Base-by-base conservation (phyloP, 1,140 invertebrate species). In the Streblospio benedicti region DNA sequence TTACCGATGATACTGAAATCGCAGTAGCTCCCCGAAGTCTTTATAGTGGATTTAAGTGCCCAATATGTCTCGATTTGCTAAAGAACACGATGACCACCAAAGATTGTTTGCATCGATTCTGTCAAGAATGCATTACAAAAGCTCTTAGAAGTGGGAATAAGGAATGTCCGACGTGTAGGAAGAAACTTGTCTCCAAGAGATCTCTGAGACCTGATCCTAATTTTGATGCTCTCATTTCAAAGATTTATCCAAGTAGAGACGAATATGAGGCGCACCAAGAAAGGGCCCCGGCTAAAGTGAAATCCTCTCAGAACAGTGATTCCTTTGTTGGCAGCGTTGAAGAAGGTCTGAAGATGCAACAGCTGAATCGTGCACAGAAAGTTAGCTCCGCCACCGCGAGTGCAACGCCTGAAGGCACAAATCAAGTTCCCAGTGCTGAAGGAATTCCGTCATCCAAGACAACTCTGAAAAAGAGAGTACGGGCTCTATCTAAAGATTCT, bases 41-140 rank as follows among this genome's bases (percentile, higher is more conserved):
- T 3, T 93, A 98, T 75, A 94, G 89, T 72, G 96, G 99, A 79
- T 80, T 99, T 12, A 97, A 96, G 91, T 99, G 96, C 76, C 96
- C 96, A 33, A 99, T 99, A 74, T 99, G 96, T 76, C 81, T 99
- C 67, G 96, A 99, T 78, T 97, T 99, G 90, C 81, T 99, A 2
- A 97, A 97, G 73, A 93, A 93, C 70, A 99, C 96, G 0, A 99
- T 98, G 95, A 98, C 95, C 3, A 99, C 96, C 20, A 99, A 99
- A 80, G 96, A 99, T 80, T 99, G 96, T 80, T 83, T 99, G 59
- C 96, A 99, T 77, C 85, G 96, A n/a, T 98, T 98, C 76, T 98
- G 95, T 80, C 91, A 93, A 23, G 95, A 98, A 71, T 99, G 96
- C 77, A 99, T 99, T 67, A 94, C 96, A 44, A 98, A 93, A 0